phyloP scores from a whole-genome alignment of 2,113 vertebrate genomes.

The Gymnobelideus leadbeateri region DNA sequence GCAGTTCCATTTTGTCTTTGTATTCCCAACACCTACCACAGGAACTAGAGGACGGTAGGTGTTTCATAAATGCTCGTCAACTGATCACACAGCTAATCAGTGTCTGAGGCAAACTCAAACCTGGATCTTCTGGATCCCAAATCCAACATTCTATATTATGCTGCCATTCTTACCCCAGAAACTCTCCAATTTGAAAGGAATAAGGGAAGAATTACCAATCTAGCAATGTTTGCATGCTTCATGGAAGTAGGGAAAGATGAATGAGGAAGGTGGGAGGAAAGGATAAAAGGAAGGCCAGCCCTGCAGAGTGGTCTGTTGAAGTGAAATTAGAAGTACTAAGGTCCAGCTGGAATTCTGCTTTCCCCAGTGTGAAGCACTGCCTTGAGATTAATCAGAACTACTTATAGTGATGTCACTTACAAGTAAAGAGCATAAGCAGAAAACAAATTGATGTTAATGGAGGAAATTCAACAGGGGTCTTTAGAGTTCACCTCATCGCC shows the following conservation, averaged over 20 bases:
- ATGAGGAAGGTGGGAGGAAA: neutral
- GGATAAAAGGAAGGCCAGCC: neutral
- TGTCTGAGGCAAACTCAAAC: neutral
- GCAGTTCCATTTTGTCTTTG: neutral
- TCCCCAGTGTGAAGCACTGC: neutral
- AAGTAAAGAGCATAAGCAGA: neutral
- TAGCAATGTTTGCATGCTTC: neutral
- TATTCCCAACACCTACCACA: neutral
- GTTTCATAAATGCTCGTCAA: neutral
- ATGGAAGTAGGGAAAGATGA: neutral
- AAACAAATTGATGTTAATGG: neutral
- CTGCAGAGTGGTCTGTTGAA: neutral
- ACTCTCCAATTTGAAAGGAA: neutral
- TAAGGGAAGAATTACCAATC: neutral
- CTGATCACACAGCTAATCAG: neutral
- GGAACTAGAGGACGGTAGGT: neutral
- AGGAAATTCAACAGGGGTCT: neutral
- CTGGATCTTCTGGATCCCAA: neutral
- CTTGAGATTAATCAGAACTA: neutral
- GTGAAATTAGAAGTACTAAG: neutral
- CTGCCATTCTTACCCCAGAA: neutral
- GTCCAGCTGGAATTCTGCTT: neutral
- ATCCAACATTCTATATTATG: neutral
- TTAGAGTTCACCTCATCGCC: neutral
- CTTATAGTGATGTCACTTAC: neutral